Percentiles rank a stretch among this genome's conserved stretches.
Evolutionary conservation across 2,888 invertebrate genomes (phyloP).

Genomic region (Alloscopus bannaensis): DNA sequence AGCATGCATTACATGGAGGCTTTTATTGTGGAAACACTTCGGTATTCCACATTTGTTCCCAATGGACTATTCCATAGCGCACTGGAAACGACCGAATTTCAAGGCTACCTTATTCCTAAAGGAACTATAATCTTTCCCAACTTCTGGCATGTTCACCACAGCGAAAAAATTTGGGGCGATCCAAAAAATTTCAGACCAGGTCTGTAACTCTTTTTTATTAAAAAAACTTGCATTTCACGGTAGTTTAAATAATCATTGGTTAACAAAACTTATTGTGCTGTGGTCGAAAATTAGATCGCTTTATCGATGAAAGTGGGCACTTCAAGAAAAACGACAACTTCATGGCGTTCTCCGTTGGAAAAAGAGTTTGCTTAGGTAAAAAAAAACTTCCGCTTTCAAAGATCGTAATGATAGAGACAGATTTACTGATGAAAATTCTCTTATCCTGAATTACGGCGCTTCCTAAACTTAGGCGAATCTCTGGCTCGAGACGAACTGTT

Average conservation of each 20-base stretch:
- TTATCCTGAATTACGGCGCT: too few relatives aligned
- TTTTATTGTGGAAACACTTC: conserved; percentile 3
- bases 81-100: not conserved
- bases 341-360: conserved; percentile 14
- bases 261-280: too few relatives aligned
- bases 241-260: too few relatives aligned
- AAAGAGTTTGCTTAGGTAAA: too few relatives aligned
- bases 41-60: conserved; percentile 3
- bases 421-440: too few relatives aligned
- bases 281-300: too few relatives aligned
- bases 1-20: conserved; percentile 18
- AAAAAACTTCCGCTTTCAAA: too few relatives aligned
- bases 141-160: conserved; percentile 4
- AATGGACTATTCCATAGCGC: conserved; percentile 1
- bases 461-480: conserved; percentile 64
- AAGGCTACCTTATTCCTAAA: conserved; percentile 9
- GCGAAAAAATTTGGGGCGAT: conserved; percentile 9
- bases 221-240: too few relatives aligned
- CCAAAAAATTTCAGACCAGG: conserved; percentile 12
- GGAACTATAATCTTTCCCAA: conserved; percentile 1
- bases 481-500: conserved; percentile 61
- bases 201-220: too few relatives aligned
- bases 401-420: too few relatives aligned
- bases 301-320: conserved; percentile 7
- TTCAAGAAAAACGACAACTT: conserved; percentile 23